phyloP scores from a whole-genome alignment of 2,113 vertebrate genomes.

The Calonectris borealis region DNA sequence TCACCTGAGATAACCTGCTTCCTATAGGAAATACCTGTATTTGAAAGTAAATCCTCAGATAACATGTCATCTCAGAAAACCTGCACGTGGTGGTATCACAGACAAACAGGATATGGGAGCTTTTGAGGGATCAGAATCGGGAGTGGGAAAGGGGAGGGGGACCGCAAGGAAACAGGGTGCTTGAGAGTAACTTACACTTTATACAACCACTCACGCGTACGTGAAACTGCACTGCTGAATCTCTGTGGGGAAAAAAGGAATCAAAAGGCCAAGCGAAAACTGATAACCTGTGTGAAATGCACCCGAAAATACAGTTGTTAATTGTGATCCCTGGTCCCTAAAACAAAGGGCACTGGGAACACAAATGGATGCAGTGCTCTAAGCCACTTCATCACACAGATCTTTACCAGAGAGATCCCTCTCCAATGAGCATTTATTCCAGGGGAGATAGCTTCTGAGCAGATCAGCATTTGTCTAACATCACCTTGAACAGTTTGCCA shows the following conservation, averaged over 20 bases:
- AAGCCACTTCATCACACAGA: neutral
- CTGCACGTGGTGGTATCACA: neutral
- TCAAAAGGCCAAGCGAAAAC: neutral
- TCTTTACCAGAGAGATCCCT: neutral
- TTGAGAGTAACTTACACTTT: neutral
- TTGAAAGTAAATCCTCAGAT: neutral
- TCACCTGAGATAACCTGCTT: neutral
- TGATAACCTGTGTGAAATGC: neutral
- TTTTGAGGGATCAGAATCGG: neutral
- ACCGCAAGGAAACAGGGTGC: neutral
- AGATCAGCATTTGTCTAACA: slow-evolving; percentile 19
- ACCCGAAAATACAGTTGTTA: neutral
- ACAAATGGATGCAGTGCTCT: neutral
- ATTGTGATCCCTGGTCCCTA: neutral
- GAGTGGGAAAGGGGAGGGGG: neutral
- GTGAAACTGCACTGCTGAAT: neutral
- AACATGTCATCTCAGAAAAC: neutral
- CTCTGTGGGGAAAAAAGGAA: neutral
- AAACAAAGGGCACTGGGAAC: neutral
- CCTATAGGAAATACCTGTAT: neutral
- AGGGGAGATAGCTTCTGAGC: neutral
- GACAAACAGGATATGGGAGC: neutral
- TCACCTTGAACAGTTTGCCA: slow-evolving; percentile 35
- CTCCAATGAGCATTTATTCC: neutral
- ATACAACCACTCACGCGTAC: neutral